Conservation (phyloP, 2,888 invertebrate genomes). For the Platerodrilus igneus region DNA sequence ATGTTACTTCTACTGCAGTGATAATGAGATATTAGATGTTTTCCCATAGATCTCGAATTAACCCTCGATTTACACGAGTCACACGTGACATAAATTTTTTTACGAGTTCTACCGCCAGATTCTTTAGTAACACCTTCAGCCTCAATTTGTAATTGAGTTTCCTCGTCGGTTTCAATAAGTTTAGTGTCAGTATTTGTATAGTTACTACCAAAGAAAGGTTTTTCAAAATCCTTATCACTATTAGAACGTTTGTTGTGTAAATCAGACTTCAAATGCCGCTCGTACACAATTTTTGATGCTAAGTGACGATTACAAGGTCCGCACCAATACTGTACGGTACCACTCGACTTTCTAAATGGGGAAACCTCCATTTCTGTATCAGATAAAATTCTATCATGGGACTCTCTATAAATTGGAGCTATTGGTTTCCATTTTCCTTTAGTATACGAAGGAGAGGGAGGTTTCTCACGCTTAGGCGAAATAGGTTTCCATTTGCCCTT, state of each 20-base stretch:
- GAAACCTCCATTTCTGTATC: conserved; percentile 29
- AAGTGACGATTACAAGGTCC: conserved; percentile 73
- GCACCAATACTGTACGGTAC: conserved; percentile 69
- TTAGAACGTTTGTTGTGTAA: conserved; percentile 64
- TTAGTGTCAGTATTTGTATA: conserved; percentile 25
- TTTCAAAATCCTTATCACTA: conserved; percentile 65
- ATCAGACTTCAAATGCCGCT: conserved; percentile 70
- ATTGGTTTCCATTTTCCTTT: conserved; percentile 74
- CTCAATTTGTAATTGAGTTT: too few species aligned
- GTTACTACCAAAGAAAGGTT: too few species aligned
- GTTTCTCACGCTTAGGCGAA: conserved; percentile 36
- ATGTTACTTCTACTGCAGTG: conserved; percentile 72
- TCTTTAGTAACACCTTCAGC: too few species aligned
- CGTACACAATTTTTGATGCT: conserved; percentile 69
- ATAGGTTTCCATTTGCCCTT: conserved; percentile 62
- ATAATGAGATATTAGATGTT: conserved; percentile 81
- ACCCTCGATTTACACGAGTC: conserved; percentile 69
- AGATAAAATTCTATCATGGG: conserved; percentile 11
- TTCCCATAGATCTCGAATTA: conserved; percentile 66
- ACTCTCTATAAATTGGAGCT: conserved; percentile 12
- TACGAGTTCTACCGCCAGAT: conserved; percentile 53
- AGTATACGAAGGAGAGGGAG: conserved; percentile 66
- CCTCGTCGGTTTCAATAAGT: conserved; percentile 25
- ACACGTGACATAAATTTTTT: conserved; percentile 60
- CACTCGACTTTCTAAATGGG: conserved; percentile 43